Base-by-base conservation (phyloP, 2,113 vertebrate species). In the Brachypteracias leptosomus region DNA sequence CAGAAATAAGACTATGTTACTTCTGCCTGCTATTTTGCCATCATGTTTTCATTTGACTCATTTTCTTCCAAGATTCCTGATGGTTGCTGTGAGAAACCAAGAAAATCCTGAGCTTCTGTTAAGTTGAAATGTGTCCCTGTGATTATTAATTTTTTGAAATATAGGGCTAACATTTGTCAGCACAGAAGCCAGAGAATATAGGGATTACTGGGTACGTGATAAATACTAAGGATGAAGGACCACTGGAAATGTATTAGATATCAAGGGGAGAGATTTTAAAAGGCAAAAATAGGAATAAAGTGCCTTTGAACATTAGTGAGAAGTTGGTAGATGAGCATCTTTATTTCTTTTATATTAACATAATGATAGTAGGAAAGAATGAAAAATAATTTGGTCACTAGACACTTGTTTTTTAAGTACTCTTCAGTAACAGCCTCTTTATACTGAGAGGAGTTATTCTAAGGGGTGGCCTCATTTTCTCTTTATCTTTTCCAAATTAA, bases 101-200 rank as follows among this genome's bases (percentile, higher is more conserved):
- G 85, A 89, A 77, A 77, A 89, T 83, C 89, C 65, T 91, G 54
- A 95, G 84, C 42, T 96, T 96, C 65, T 86, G 29, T 85, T 92
- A 79, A 90, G 72, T 57, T 79, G 89, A 95, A 97, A 94, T 72
- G 42, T 76, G 92, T 83, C 81, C 71, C 63, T 75, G 40, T 38
- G 38, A 58, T 96, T 94, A 90, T 89, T 90, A 84, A 76, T 47
- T 62, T 71, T 84, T 92, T 94, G 3, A 95, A 96, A 95, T 89
- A 90, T 9, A 72, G 14, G 25, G n/a, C 58, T 88, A 73, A 76
- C 36, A 8, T 49, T 93, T 95, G 52, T 66, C 83, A 85, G 49
- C 78, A 70, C 16, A 73, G 63, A 92, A 79, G 31, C 36, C 75
- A n/a, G 11, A 68, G 47, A 85, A 93, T 54, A 66, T 21, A 49